Conservation (phyloP, 2,797 vertebrate genomes). For the Clamator glandarius region DNA sequence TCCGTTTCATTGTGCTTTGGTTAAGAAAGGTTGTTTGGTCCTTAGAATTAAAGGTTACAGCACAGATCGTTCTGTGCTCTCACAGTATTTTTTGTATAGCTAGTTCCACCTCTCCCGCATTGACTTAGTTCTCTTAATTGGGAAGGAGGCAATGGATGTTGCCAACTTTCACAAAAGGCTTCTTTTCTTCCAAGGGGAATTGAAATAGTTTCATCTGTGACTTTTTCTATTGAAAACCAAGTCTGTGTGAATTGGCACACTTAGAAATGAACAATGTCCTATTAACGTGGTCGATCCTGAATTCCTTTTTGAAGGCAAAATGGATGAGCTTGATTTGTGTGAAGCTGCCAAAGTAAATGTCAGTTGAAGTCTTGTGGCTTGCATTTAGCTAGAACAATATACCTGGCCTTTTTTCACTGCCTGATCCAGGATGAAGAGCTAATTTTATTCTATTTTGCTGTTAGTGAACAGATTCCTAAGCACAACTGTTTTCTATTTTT, state of each 20-base stretch:
- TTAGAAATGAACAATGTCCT: neutral
- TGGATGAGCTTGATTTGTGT: neutral
- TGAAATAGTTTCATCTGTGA: neutral
- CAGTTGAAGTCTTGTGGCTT: conserved; percentile 26
- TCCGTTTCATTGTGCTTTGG: neutral
- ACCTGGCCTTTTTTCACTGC: conserved; percentile 18
- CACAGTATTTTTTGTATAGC: neutral
- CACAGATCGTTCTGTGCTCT: neutral
- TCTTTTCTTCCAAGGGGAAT: neutral
- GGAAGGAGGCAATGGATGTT: neutral
- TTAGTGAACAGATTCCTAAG: neutral
- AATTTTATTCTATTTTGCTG: conserved; percentile 6
- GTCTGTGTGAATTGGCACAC: neutral
- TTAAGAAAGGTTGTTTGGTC: neutral
- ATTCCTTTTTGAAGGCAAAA: conserved; percentile 14
- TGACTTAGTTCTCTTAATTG: neutral
- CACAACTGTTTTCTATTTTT: neutral
- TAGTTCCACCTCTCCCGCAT: conserved; percentile 9
- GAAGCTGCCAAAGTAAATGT: conserved; percentile 45
- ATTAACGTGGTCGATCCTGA: neutral
- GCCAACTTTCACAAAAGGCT: conserved; percentile 20
- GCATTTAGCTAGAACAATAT: conserved; percentile 24
- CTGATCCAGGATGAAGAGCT: neutral
- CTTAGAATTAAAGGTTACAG: neutral
- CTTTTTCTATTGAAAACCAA: conserved; percentile 26